Evolutionary conservation across 2,113 vertebrate species (phyloP).

Genomic region (Cepphus grylle): DNA sequence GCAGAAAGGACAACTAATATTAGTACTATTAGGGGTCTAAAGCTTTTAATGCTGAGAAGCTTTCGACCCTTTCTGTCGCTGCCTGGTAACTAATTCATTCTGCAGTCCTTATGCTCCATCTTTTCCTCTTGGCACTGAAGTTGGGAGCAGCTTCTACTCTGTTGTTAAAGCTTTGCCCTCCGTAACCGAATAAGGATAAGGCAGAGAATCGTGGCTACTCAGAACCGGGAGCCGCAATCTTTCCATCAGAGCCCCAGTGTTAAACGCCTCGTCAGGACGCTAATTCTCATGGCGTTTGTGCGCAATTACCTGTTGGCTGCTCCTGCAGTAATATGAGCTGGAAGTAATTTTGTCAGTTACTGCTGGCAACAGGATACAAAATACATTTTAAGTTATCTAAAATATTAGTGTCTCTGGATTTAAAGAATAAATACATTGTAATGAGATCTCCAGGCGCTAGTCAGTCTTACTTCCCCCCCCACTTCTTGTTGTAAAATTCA

Average conservation of each 20-base stretch:
- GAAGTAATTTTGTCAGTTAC: background rate
- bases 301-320: background rate
- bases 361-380: background rate
- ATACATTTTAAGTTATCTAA: background rate
- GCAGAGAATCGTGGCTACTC: background rate
- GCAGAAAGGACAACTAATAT: conserved; percentile 20
- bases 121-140: background rate
- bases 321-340: background rate
- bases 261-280: background rate
- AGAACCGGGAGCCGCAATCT: background rate
- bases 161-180: background rate
- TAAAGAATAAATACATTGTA: background rate
- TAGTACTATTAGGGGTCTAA: background rate
- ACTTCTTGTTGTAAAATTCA: background rate
- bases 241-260: background rate
- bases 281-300: background rate
- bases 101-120: background rate
- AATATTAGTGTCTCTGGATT: background rate
- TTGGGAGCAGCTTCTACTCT: background rate
- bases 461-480: background rate
- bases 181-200: background rate
- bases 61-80: background rate
- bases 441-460: background rate
- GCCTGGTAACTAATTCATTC: conserved; percentile 21
- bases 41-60: background rate